Conservation (phyloP, 2,113 vertebrate species). For the Prietella phreatophila region DNA sequence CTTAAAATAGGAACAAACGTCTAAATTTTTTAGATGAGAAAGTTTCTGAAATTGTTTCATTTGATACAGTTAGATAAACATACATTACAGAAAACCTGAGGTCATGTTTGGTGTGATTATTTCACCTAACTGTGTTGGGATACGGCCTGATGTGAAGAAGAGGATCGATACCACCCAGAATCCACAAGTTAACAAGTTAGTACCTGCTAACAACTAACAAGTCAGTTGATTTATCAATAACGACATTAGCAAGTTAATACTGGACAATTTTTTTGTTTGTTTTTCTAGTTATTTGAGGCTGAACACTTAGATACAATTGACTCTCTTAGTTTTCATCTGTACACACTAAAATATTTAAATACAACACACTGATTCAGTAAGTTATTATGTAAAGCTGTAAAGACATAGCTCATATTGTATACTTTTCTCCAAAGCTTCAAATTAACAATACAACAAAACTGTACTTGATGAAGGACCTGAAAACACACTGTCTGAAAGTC, state of each 20-base stretch:
- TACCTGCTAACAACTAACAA: not conserved
- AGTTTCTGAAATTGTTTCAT: not conserved
- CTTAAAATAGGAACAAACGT: not conserved
- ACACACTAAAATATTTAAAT: not conserved
- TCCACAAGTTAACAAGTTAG: not conserved
- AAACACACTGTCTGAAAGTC: not conserved
- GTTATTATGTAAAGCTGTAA: not conserved
- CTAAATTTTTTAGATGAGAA: not conserved
- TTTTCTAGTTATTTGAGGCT: not conserved
- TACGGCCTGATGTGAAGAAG: not conserved
- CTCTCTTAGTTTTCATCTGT: not conserved
- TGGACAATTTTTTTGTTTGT: not conserved
- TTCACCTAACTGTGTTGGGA: not conserved
- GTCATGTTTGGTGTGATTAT: not conserved
- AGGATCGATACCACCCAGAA: not conserved
- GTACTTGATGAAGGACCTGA: not conserved
- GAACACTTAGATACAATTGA: not conserved
- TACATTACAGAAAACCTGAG: not conserved
- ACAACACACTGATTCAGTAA: not conserved
- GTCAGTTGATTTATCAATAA: not conserved
- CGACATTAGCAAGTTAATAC: not conserved
- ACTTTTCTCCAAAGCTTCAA: not conserved
- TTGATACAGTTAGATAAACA: not conserved
- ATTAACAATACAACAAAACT: not conserved
- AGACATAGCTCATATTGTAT: not conserved